A percentile compares a stretch with the other conserved stretches of the same genome.
Evolutionary conservation across 2,113 vertebrate species (phyloP).

Genomic region (Lates calcarifer): DNA sequence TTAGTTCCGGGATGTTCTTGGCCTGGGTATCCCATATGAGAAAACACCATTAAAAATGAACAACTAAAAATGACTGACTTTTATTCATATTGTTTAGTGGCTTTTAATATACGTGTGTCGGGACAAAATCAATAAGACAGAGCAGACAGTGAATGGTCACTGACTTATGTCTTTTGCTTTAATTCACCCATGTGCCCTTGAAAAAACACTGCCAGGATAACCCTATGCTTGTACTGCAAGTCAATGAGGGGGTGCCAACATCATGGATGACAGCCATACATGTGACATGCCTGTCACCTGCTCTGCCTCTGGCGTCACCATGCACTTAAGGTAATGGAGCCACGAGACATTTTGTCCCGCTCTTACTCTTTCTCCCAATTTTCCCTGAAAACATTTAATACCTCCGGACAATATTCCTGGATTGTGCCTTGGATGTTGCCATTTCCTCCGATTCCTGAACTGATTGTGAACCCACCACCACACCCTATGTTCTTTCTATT

Average conservation of each 20-base stretch:
- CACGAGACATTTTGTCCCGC: conserved; percentile 32
- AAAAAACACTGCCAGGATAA: conserved; percentile 40
- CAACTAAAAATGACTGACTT: not conserved
- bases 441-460: conserved; percentile 44
- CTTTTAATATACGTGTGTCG: not conserved
- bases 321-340: conserved; percentile 73
- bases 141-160: not conserved
- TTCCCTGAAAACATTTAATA: conserved; percentile 49
- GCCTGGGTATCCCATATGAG: too few relatives aligned
- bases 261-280: conserved; percentile 44
- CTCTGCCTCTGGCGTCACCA: conserved; percentile 33
- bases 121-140: not conserved
- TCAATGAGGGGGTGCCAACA: conserved; percentile 54
- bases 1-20: not conserved
- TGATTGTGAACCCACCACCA: conserved; percentile 42
- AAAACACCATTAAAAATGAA: not conserved
- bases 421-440: not conserved
- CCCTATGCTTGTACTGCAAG: conserved; percentile 43
- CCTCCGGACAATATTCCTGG: conserved; percentile 14
- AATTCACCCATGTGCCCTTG: conserved; percentile 51
- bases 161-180: conserved; percentile 24
- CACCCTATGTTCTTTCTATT: conserved; percentile 28
- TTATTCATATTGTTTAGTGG: conserved; percentile 3
- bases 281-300: conserved; percentile 58
- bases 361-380: conserved; percentile 45